Percentiles rank a stretch among this genome's conserved stretches.
These are phyloP conservation scores for Frankliniella intonsa DNA, from an alignment of 2,888 invertebrate genomes.

Conservation along the genomic window DNA sequence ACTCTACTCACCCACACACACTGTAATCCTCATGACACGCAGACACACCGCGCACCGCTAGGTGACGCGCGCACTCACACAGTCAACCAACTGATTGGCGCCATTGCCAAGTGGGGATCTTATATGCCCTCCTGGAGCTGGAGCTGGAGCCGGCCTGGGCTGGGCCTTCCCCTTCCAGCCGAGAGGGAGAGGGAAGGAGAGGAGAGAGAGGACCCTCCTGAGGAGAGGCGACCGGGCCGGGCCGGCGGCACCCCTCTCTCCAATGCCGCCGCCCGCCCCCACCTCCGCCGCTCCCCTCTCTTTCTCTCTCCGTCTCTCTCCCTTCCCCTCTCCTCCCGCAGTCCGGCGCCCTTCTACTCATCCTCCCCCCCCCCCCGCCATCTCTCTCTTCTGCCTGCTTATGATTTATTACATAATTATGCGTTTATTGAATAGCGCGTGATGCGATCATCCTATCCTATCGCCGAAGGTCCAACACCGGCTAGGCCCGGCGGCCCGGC, in stretches of 20 bases:
- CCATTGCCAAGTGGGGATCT: constrained; percentile 18
- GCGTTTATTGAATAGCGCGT: too few relatives aligned
- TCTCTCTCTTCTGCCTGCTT: too few relatives aligned
- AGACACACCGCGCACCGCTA: background rate
- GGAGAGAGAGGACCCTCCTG: too few relatives aligned
- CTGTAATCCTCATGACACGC: constrained; percentile 18
- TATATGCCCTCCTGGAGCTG: constrained; percentile 19
- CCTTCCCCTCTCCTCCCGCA: too few relatives aligned
- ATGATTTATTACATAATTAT: too few relatives aligned
- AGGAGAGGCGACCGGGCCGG: background rate
- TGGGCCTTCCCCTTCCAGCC: background rate
- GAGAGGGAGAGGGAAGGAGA: too few relatives aligned
- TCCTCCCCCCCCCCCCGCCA: too few relatives aligned
- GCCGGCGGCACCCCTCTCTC: background rate
- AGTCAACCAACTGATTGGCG: constrained; percentile 22
- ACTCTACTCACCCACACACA: constrained; percentile 18
- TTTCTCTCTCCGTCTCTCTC: background rate
- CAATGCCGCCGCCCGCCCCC: background rate
- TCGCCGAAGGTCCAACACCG: too few relatives aligned
- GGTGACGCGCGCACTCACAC: background rate
- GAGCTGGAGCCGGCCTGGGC: background rate
- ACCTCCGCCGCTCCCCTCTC: background rate
- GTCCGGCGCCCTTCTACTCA: too few relatives aligned
- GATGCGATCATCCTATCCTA: too few relatives aligned
- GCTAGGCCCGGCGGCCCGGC: too few relatives aligned